These are phyloP conservation scores for Diachasma alloeum DNA, from an alignment of 1,140 invertebrate species.

Conservation along the genomic window DNA sequence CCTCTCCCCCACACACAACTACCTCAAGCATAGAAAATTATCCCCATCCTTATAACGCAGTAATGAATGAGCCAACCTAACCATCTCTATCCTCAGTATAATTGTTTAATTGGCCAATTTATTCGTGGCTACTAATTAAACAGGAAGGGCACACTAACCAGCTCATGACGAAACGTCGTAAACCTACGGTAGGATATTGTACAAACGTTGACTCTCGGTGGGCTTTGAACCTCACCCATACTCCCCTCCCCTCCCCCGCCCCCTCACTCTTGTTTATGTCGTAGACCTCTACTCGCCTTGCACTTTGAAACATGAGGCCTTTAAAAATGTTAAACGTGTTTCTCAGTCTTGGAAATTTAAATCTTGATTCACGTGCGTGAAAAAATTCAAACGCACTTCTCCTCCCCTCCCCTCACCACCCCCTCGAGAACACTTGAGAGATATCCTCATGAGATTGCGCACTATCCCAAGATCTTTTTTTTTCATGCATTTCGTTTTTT, in stretches of 20 bases:
- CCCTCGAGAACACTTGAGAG: not conserved
- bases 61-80: not conserved
- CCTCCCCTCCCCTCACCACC: not conserved
- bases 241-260: not conserved
- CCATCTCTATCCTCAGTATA: conserved; percentile 10
- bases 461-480: not conserved
- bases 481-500: not conserved
- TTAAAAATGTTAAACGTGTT: conserved; percentile 17
- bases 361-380: conserved; percentile 20
- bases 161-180: conserved; percentile 25
- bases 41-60: not conserved
- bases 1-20: not conserved
- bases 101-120: conserved; percentile 34
- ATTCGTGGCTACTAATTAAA: conserved; percentile 31
- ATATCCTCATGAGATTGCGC: not conserved
- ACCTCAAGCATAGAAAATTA: not conserved
- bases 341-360: not conserved
- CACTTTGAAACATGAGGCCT: conserved; percentile 6
- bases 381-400: conserved; percentile 9
- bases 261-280: not conserved
- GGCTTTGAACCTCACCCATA: not conserved
- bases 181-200: not conserved
- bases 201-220: not conserved
- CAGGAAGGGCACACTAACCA: conserved; percentile 9
- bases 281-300: not conserved